Percentiles rank a stretch among this genome's conserved stretches.
These are phyloP conservation scores for Chaetophractus vellerosus DNA, from an alignment of 2,797 vertebrate species.

Conservation along the genomic window DNA sequence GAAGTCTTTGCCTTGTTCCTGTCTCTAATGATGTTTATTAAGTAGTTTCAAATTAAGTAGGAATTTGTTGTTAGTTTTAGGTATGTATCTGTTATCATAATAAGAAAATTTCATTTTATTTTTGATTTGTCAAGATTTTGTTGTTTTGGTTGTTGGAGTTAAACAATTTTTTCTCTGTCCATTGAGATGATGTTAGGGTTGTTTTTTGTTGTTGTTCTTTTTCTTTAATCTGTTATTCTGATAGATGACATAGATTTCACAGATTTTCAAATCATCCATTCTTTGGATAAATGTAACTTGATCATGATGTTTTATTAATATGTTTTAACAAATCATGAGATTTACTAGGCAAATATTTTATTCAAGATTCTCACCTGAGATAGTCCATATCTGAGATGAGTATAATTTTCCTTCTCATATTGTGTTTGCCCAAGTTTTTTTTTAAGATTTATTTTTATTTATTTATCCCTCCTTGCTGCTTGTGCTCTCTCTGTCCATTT, in stretches of 20 bases:
- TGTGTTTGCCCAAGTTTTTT: not conserved
- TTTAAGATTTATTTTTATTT: too few relatives aligned
- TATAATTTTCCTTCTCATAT: slow-evolving; percentile 40
- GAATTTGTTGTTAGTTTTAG: not conserved
- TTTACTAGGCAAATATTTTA: not conserved
- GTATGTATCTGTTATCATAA: not conserved
- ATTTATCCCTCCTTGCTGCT: too few relatives aligned
- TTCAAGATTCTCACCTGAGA: not conserved
- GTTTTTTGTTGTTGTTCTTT: not conserved
- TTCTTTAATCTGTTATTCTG: slow-evolving; percentile 15
- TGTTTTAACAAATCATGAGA: slow-evolving; percentile 25
- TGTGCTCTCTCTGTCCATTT: too few relatives aligned
- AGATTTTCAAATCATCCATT: not conserved
- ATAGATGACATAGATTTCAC: not conserved
- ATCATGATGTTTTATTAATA: not conserved
- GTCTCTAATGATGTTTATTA: not conserved
- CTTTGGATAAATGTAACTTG: not conserved
- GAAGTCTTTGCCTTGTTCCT: not conserved
- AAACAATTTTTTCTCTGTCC: slow-evolving; percentile 18
- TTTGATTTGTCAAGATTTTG: slow-evolving; percentile 33
- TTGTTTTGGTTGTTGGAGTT: not conserved
- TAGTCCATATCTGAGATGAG: not conserved
- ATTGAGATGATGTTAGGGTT: not conserved
- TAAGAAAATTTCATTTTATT: slow-evolving; percentile 2
- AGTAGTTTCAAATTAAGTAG: not conserved